Percentiles rank a stretch among this genome's conserved stretches.
Conservation (phyloP, 1,140 invertebrate species). For the Tetramorium simillimum region DNA sequence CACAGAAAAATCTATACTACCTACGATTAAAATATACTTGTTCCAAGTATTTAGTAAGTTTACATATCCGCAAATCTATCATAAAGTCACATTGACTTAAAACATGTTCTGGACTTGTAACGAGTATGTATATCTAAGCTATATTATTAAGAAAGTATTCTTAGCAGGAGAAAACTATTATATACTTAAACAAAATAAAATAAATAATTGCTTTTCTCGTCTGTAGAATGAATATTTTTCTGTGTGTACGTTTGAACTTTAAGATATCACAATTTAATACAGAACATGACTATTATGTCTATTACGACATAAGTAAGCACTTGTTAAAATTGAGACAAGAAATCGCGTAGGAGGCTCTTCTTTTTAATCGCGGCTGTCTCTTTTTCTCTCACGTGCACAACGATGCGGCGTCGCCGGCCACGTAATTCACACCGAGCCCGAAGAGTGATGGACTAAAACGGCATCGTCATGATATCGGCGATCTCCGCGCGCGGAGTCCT, state of each 20-base stretch:
- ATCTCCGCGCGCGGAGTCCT: constrained; percentile 57
- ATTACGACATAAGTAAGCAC: neutral
- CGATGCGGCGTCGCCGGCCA: neutral
- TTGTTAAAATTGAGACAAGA: constrained; percentile 1
- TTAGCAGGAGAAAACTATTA: too few species aligned
- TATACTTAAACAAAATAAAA: too few species aligned
- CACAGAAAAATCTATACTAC: too few species aligned
- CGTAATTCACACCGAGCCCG: constrained; percentile 64
- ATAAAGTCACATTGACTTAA: too few species aligned
- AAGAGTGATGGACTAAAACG: constrained; percentile 60
- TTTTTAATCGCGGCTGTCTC: constrained; percentile 37
- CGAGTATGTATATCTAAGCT: too few species aligned
- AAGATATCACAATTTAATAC: neutral
- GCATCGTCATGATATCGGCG: constrained; percentile 54
- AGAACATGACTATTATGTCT: neutral
- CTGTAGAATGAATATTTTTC: too few species aligned
- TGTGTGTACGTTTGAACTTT: neutral
- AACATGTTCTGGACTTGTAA: too few species aligned
- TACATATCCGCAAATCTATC: too few species aligned
- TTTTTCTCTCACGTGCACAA: neutral
- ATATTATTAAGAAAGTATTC: too few species aligned
- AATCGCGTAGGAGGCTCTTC: constrained; percentile 49
- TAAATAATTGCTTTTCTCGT: too few species aligned
- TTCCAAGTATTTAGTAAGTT: too few species aligned
- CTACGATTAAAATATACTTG: too few species aligned